These are phyloP conservation scores for Philonicus albiceps DNA, from an alignment of 2,888 invertebrate species.

Conservation along the genomic window DNA sequence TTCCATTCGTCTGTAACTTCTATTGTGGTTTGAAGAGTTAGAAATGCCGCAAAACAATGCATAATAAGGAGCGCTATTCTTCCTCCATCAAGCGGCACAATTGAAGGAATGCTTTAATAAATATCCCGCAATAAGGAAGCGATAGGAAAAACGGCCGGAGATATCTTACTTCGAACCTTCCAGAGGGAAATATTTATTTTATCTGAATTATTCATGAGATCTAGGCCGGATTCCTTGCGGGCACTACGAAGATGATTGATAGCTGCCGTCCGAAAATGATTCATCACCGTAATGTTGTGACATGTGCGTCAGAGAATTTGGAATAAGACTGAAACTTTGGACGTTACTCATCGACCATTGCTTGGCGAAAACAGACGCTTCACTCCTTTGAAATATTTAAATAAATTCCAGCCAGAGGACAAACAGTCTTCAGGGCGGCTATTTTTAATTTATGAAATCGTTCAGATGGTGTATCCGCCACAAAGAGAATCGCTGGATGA, in stretches of 20 bases:
- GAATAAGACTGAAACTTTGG: background rate
- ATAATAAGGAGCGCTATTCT: background rate
- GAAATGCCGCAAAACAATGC: background rate
- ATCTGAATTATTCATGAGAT: slow-evolving; percentile 31
- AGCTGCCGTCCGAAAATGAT: background rate
- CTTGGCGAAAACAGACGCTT: background rate
- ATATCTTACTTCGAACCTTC: background rate
- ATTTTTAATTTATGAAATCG: slow-evolving; percentile 12
- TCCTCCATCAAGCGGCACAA: background rate
- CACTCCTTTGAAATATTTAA: slow-evolving; percentile 5
- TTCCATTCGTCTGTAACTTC: background rate
- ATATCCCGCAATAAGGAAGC: background rate
- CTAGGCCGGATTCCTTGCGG: background rate
- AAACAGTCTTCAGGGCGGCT: background rate
- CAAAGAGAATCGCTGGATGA: background rate
- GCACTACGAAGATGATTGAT: slow-evolving; percentile 22
- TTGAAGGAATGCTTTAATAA: background rate
- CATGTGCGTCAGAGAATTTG: background rate
- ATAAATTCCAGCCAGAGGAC: background rate
- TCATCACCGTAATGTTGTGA: background rate
- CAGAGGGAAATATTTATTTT: background rate
- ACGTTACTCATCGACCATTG: background rate
- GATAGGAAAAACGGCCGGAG: background rate
- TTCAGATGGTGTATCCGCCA: background rate
- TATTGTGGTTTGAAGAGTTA: background rate